Evolutionary conservation across 1,140 invertebrate genomes (phyloP).

Genomic region (Pogonomyrmex barbatus): DNA sequence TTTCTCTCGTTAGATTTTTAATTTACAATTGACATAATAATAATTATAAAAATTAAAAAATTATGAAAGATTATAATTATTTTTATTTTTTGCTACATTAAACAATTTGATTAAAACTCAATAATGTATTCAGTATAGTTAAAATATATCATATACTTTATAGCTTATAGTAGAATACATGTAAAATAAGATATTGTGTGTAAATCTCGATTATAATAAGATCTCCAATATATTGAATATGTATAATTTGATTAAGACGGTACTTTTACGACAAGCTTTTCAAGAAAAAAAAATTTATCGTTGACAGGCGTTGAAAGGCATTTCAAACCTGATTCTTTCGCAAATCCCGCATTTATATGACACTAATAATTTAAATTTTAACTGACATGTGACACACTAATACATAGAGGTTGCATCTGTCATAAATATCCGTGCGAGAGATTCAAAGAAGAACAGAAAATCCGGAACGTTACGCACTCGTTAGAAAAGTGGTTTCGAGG

Average conservation of each 20-base stretch:
- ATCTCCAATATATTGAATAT: background rate
- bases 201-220: background rate
- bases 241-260: background rate
- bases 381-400: background rate
- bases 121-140: background rate
- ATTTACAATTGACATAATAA: background rate
- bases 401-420: background rate
- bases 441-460: background rate
- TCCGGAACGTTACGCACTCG: background rate
- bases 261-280: background rate
- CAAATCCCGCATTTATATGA: background rate
- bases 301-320: background rate
- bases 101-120: constrained; percentile 1
- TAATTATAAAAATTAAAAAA: background rate
- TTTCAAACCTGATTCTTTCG: background rate
- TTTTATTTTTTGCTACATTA: background rate
- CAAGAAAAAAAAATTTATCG: background rate
- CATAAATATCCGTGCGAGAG: background rate
- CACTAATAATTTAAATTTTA: constrained; percentile 10
- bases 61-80: background rate
- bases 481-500: constrained; percentile 26
- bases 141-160: background rate
- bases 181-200: background rate
- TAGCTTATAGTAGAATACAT: background rate
- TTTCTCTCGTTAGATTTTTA: background rate